Evolutionary conservation across 2,797 vertebrate species (phyloP).

Genomic region (Neopelma chrysocephalum): DNA sequence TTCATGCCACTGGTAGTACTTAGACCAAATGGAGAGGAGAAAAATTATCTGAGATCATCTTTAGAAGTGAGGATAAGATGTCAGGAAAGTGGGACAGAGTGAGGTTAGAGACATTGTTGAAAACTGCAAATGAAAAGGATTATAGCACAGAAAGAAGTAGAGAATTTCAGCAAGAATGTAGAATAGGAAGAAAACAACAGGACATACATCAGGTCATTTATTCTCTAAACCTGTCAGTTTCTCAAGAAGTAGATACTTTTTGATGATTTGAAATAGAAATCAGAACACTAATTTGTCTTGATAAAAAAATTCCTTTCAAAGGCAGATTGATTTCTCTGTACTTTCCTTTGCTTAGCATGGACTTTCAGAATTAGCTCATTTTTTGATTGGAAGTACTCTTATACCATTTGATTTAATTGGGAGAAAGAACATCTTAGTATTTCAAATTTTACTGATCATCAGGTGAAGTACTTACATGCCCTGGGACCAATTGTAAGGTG

Average conservation of each 20-base stretch:
- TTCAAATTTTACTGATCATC: neutral
- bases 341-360: neutral
- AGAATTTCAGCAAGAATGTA: neutral
- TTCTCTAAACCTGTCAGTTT: neutral
- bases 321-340: neutral
- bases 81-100: neutral
- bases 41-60: neutral
- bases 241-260: neutral
- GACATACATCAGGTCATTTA: neutral
- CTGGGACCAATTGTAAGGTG: neutral
- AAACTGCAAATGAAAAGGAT: neutral
- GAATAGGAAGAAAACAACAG: neutral
- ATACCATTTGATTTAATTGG: neutral
- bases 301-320: neutral
- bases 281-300: neutral
- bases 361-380: neutral
- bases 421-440: constrained; percentile 10
- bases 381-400: neutral
- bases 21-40: neutral
- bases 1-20: neutral
- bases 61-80: neutral
- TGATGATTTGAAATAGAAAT: neutral
- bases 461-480: neutral
- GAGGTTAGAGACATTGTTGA: neutral
- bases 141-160: neutral